Base-by-base conservation (phyloP, 2,888 invertebrate species). In the Phortica okadai region DNA sequence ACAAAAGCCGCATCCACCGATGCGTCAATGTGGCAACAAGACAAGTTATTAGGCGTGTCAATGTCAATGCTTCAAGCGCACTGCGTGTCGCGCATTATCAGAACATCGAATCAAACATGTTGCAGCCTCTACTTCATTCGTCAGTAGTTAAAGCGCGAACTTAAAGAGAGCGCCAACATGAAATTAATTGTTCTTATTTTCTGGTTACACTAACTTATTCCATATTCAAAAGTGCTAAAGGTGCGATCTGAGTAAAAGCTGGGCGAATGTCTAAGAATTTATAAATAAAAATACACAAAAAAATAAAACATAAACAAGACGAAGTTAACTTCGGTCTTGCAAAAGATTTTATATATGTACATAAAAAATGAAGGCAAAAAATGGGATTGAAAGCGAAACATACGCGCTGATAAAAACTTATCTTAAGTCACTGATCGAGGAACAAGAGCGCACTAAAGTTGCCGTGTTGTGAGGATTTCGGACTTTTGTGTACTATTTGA, bases 1-100 rank as follows among this genome's bases (percentile, higher is more conserved):
- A 54, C 42, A 25, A 72, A 44, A 62, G 33, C 50, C 14, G n/a
- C 8, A 11, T 1, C 58, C 10, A 58, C 62, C 66, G 75, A 73
- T 77, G 81, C 80, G 84, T 84, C 82, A 83, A 81, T 78, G 82
- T 87, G 83, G 85, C 84, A 89, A 88, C 79, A 81, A 77, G 76
- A 41, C 73, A 74, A 80, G 83, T 84, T 89, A 88, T 84, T 87
- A 83, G 85, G 87, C 88, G 88, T 89, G 89, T 86, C 88, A 89
- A 86, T 87, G 84, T 79, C 88, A 75, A 83, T 80, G 88, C 88
- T 85, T 83, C 62, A 80, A 80, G 85, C 82, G 25, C n/a, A 70
- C 76, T 77, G 64, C 74, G 76, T 76, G 87, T 86, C 82, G 80
- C 81, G 80, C 80, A 81, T 88, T 85, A 85, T 88, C 88, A 79